Conservation (phyloP, 2,888 invertebrate genomes). For the Clitarchus hookeri region DNA sequence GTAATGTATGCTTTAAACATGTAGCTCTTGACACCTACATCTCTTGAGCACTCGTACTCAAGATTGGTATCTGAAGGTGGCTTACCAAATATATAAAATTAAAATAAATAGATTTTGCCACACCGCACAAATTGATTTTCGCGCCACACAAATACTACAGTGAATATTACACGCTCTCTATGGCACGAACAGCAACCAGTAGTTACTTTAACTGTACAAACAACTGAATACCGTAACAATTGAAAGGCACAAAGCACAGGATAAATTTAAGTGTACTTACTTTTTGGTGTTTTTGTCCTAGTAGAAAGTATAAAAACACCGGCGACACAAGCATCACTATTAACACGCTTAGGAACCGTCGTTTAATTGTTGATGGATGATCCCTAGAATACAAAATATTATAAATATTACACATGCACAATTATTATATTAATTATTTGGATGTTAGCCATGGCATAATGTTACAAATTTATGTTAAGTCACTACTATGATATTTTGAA, state of each 20-base stretch:
- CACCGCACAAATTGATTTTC: neutral
- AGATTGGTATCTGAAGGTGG: too few species aligned
- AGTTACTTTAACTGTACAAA: too few species aligned
- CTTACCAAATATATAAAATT: too few species aligned
- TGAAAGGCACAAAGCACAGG: too few species aligned
- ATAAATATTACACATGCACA: neutral
- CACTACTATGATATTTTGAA: conserved; percentile 10
- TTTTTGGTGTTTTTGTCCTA: conserved; percentile 64
- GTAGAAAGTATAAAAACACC: conserved; percentile 72
- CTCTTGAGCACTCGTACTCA: too few species aligned
- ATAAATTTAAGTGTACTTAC: conserved; percentile 49
- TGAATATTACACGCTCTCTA: neutral
- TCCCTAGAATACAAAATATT: conserved; percentile 65
- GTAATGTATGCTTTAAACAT: too few species aligned
- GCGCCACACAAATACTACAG: neutral
- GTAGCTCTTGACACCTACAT: too few species aligned
- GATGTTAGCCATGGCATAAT: neutral
- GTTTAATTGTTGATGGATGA: conserved; percentile 86
- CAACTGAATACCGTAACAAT: neutral
- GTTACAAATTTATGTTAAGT: neutral
- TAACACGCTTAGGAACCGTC: conserved; percentile 83
- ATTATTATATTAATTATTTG: neutral
- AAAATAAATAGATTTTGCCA: neutral
- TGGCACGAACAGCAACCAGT: neutral
- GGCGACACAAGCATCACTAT: conserved; percentile 82